These are phyloP conservation scores for Yponomeuta cagnagella DNA, from an alignment of 2,888 invertebrate genomes.

Conservation along the genomic window DNA sequence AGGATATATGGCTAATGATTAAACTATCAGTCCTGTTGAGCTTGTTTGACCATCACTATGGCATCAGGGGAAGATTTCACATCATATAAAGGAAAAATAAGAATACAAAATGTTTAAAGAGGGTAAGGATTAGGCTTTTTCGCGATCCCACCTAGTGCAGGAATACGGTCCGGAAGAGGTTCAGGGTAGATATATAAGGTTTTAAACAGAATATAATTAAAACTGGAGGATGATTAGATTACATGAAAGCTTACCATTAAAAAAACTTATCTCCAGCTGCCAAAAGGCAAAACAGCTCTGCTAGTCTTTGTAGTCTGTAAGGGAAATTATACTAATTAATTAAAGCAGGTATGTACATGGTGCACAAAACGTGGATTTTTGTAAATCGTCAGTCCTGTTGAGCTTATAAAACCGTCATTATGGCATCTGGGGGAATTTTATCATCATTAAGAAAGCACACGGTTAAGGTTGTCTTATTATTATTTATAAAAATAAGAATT, in stretches of 20 bases:
- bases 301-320: neutral
- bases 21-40: constrained; percentile 54
- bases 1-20: neutral
- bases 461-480: neutral
- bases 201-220: no score
- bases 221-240: no score
- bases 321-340: neutral
- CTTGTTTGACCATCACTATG: constrained; percentile 40
- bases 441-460: constrained; percentile 22
- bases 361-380: neutral
- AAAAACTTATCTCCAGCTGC: no score
- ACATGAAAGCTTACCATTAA: no score
- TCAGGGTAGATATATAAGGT: no score
- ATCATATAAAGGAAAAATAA: constrained; percentile 25
- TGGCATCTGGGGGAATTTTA: constrained; percentile 24
- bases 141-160: no score
- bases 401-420: constrained; percentile 28
- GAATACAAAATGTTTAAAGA: neutral
- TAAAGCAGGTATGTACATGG: neutral
- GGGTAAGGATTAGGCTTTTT: no score
- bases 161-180: no score
- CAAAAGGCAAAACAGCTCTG: no score
- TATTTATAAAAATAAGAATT: no score
- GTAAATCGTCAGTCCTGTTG: constrained; percentile 17
- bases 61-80: constrained; percentile 30